Evolutionary conservation across 2,113 vertebrate genomes (phyloP).

Genomic region (Ciconia stormi): DNA sequence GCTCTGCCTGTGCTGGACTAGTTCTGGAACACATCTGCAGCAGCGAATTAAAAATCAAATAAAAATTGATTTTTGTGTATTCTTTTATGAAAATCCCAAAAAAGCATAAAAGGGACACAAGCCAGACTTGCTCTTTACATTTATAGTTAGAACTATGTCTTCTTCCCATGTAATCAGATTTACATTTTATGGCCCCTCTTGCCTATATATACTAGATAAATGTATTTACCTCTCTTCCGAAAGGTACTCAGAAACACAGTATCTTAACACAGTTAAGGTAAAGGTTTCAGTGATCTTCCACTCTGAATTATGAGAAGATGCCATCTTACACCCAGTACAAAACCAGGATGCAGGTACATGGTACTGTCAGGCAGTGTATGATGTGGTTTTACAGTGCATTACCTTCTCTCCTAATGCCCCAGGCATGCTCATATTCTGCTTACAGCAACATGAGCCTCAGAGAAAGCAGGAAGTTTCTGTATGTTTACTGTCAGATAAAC

Average conservation of each 20-base stretch:
- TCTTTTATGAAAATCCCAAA: not conserved
- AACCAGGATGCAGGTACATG: not conserved
- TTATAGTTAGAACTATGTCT: not conserved
- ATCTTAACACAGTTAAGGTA: not conserved
- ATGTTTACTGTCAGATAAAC: not conserved
- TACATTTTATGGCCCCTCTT: not conserved
- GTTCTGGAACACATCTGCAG: not conserved
- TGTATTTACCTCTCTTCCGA: not conserved
- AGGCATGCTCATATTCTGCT: not conserved
- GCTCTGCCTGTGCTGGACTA: not conserved
- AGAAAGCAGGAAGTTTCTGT: not conserved
- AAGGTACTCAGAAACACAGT: not conserved
- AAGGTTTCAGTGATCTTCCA: not conserved
- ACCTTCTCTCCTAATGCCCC: not conserved
- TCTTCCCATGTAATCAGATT: not conserved
- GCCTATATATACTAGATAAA: not conserved
- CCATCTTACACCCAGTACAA: not conserved
- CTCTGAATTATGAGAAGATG: not conserved
- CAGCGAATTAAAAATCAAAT: not conserved
- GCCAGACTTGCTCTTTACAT: not conserved
- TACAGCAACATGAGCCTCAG: not conserved
- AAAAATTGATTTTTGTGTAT: not conserved
- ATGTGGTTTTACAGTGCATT: not conserved
- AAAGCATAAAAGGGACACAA: not conserved
- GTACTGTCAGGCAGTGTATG: not conserved